Evolutionary conservation across 2,113 vertebrate species (phyloP).

Genomic region (Salminus brasiliensis): DNA sequence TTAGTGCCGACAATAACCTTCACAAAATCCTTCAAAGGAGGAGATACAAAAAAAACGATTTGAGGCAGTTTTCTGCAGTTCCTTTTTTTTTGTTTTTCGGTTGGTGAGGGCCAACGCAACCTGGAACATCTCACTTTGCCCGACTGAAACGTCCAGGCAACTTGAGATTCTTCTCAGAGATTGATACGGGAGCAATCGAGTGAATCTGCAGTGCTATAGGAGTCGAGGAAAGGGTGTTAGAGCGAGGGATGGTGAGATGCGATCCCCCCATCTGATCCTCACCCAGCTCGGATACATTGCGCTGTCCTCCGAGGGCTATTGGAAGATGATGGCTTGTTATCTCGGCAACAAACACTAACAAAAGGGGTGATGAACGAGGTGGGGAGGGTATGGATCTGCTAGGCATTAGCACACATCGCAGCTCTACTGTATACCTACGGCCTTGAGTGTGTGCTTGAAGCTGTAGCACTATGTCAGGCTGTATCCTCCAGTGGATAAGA

Average conservation of each 20-base stretch:
- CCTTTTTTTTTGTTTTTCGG: slow-evolving; percentile 49
- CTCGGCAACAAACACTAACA: slow-evolving; percentile 39
- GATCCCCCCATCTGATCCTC: slow-evolving; percentile 28
- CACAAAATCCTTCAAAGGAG: slow-evolving; percentile 63
- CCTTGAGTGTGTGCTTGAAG: slow-evolving; percentile 48
- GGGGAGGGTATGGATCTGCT: slow-evolving; percentile 52
- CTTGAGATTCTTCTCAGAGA: slow-evolving; percentile 29
- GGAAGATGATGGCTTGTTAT: slow-evolving; percentile 54
- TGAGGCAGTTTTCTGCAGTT: slow-evolving; percentile 63
- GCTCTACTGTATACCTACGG: slow-evolving; percentile 43
- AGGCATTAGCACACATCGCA: slow-evolving; percentile 39
- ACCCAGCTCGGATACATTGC: slow-evolving; percentile 42
- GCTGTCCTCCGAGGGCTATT: slow-evolving; percentile 53
- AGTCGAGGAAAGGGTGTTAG: slow-evolving; percentile 46
- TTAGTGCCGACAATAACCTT: slow-evolving; percentile 68
- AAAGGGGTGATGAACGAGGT: slow-evolving; percentile 47
- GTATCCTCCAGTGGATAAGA: slow-evolving; percentile 48
- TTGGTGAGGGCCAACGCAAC: slow-evolving; percentile 50
- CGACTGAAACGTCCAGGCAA: slow-evolving; percentile 57
- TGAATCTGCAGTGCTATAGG: slow-evolving; percentile 56
- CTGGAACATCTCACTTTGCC: slow-evolving; percentile 66
- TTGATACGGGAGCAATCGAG: slow-evolving; percentile 63
- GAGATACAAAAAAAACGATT: slow-evolving; percentile 61
- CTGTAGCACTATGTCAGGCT: slow-evolving; percentile 46
- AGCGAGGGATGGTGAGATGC: slow-evolving; percentile 10